These are phyloP conservation scores for Onychomys torridus DNA, from an alignment of 2,797 vertebrate genomes.

Conservation along the genomic window DNA sequence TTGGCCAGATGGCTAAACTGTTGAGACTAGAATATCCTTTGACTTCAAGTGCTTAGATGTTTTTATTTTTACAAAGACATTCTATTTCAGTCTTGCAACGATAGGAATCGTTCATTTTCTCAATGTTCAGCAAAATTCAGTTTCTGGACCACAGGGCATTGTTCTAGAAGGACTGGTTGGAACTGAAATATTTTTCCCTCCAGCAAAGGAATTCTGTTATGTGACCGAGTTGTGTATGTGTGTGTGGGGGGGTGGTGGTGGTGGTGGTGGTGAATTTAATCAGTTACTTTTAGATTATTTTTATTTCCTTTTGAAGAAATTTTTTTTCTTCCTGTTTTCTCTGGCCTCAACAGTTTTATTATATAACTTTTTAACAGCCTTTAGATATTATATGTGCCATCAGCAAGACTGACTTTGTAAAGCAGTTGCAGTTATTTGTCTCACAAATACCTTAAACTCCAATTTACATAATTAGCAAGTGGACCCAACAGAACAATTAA, in stretches of 20 bases:
- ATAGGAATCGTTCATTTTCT: constrained; percentile 45
- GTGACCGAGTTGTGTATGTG: too few species aligned
- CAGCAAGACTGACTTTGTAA: constrained; percentile 16
- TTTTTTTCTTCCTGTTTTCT: not conserved
- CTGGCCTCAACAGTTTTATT: constrained; percentile 8
- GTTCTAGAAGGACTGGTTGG: constrained; percentile 42
- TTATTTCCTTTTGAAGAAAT: constrained; percentile 49
- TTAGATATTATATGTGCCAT: constrained; percentile 20
- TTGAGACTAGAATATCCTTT: constrained; percentile 24
- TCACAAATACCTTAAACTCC: constrained; percentile 45
- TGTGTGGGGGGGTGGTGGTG: too few species aligned
- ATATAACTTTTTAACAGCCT: constrained; percentile 28
- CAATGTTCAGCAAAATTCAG: not conserved
- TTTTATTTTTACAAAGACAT: constrained; percentile 51
- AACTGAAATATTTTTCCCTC: constrained; percentile 14
- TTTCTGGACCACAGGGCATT: not conserved
- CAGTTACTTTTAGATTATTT: constrained; percentile 53
- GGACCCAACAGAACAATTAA: not conserved
- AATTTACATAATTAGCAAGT: constrained; percentile 50
- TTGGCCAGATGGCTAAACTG: not conserved
- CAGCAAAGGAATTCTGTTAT: constrained; percentile 13
- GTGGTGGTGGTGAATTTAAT: too few species aligned
- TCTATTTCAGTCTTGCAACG: constrained; percentile 27
- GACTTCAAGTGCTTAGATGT: not conserved
- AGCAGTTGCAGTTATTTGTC: constrained; percentile 32